phyloP scores from a whole-genome alignment of 2,888 invertebrate species.

The Drosophila quinaria region DNA sequence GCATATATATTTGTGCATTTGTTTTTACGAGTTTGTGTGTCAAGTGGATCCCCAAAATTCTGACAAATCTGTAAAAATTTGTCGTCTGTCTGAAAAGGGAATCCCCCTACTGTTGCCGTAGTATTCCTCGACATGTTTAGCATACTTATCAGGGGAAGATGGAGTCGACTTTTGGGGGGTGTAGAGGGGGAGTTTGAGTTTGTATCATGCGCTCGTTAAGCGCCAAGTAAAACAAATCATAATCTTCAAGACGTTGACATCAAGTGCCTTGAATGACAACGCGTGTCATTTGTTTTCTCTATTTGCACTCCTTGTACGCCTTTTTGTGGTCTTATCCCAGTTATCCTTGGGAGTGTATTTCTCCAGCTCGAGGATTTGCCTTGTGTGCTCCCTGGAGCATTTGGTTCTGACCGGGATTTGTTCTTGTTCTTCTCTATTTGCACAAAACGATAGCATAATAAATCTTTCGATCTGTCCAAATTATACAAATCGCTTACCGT shows the following conservation, averaged over 20 bases:
- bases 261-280: constrained; percentile 61
- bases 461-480: constrained; percentile 42
- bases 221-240: constrained; percentile 80
- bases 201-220: constrained; percentile 80
- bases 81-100: constrained; percentile 67
- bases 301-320: constrained; percentile 63
- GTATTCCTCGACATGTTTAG: constrained; percentile 64
- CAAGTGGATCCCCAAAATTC: constrained; percentile 54
- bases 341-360: background rate
- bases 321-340: constrained; percentile 51
- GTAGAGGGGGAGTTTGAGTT: constrained; percentile 1
- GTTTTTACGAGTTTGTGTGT: constrained; percentile 26
- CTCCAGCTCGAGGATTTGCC: constrained; percentile 9
- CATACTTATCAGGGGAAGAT: constrained; percentile 62
- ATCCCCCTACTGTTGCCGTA: constrained; percentile 13
- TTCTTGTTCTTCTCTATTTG: constrained; percentile 34
- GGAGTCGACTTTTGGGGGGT: constrained; percentile 4
- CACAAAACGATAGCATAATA: constrained; percentile 37
- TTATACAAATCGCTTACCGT: constrained; percentile 12
- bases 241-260: constrained; percentile 71
- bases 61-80: constrained; percentile 83
- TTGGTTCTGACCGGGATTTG: constrained; percentile 36
- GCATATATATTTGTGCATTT: constrained; percentile 38
- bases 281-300: constrained; percentile 78
- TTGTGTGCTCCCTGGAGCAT: constrained; percentile 41